Percentiles rank a stretch among this genome's conserved stretches.
Conservation (phyloP, 2,797 vertebrate species). For the Thripadectes ignobilis region DNA sequence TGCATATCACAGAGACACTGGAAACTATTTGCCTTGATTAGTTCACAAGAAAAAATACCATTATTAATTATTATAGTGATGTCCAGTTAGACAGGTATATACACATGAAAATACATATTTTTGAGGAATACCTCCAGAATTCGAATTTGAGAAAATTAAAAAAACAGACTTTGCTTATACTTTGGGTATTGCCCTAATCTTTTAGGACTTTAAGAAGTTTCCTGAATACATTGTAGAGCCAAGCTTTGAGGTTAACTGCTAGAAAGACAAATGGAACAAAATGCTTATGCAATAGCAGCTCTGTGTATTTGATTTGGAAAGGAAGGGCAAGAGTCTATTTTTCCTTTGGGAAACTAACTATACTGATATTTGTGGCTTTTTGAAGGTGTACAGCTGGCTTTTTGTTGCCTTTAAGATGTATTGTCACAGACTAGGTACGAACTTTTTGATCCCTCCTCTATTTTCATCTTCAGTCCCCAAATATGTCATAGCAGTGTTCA, state of each 20-base stretch:
- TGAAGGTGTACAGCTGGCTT: background rate
- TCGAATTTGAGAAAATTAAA: background rate
- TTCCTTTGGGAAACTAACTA: background rate
- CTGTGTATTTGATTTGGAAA: background rate
- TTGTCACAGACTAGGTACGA: background rate
- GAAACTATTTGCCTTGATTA: background rate
- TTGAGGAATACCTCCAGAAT: background rate
- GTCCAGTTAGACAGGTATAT: accelerated
- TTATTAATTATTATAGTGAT: background rate
- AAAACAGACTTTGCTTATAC: background rate
- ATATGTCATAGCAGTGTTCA: background rate
- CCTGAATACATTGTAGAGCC: background rate
- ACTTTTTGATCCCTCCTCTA: background rate
- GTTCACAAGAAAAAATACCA: background rate
- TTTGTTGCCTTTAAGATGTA: background rate
- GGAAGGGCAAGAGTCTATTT: background rate
- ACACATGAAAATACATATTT: background rate
- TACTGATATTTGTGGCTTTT: background rate
- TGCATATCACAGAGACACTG: background rate
- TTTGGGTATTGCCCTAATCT: background rate
- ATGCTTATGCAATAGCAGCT: background rate
- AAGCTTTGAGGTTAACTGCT: background rate
- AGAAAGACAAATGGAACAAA: background rate
- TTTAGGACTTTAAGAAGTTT: background rate
- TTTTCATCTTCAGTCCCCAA: background rate